Conservation (phyloP, 2,797 vertebrate genomes). For the Phrynocephalus guinanensis region DNA sequence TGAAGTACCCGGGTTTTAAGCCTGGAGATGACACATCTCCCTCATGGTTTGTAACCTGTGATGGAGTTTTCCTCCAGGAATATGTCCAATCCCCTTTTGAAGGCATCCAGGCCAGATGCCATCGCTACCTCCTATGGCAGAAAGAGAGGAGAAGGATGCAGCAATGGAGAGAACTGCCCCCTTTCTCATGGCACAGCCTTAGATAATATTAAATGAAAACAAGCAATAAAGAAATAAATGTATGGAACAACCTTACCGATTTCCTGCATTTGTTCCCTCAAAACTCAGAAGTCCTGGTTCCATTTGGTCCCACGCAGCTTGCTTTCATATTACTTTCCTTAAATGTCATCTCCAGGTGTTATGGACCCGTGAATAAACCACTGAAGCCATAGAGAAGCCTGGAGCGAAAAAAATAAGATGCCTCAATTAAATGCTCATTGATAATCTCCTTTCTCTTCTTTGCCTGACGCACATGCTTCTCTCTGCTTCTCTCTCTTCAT, state of each 20-base stretch:
- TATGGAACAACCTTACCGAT: not conserved
- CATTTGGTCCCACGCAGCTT: not conserved
- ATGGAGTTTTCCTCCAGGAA: too few relatives aligned
- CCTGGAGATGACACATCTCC: too few relatives aligned
- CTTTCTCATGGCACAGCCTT: not conserved
- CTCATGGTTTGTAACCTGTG: too few relatives aligned
- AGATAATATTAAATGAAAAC: not conserved
- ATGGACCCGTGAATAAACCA: not conserved
- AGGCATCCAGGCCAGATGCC: too few relatives aligned
- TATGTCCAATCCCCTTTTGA: too few relatives aligned
- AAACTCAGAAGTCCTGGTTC: not conserved
- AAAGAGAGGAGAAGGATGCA: too few relatives aligned
- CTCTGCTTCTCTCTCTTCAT: not conserved
- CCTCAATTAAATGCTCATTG: not conserved
- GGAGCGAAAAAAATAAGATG: not conserved
- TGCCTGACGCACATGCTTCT: not conserved
- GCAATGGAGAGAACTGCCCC: too few relatives aligned
- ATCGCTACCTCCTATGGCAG: too few relatives aligned
- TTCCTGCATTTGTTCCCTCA: not conserved
- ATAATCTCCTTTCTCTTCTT: slow-evolving; percentile 19
- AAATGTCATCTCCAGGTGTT: slow-evolving; percentile 17
- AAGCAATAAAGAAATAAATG: not conserved
- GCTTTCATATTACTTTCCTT: accelerated
- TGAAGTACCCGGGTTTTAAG: too few relatives aligned
- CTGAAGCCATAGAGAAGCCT: not conserved